Percentiles rank a stretch among this genome's conserved stretches.
Evolutionary conservation across 1,140 invertebrate species (phyloP).

Genomic region (Babylonia areolata): DNA sequence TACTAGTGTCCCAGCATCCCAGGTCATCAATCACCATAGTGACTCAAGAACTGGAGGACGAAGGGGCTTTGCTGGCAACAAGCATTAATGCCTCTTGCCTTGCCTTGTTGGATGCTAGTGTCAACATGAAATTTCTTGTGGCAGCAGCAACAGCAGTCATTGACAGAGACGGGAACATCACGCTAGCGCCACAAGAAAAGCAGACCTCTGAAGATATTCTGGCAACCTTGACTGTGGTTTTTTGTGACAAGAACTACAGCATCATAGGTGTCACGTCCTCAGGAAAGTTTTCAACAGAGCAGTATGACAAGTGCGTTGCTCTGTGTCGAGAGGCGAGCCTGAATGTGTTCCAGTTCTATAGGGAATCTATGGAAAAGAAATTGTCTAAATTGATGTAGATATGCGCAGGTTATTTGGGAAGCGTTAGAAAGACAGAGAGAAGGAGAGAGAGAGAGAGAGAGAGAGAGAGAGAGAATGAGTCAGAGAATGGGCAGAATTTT

Average conservation of each 20-base stretch:
- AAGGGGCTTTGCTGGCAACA: slow-evolving; percentile 88
- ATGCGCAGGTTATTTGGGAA: neutral
- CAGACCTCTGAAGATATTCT: slow-evolving; percentile 16
- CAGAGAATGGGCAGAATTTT: no score
- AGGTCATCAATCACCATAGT: slow-evolving; percentile 86
- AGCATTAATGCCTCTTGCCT: slow-evolving; percentile 88
- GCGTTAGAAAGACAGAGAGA: neutral
- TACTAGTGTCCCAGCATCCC: slow-evolving; percentile 85
- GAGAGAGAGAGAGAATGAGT: neutral
- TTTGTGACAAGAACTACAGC: slow-evolving; percentile 64
- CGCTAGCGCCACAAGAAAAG: slow-evolving; percentile 82
- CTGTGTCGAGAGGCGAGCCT: slow-evolving; percentile 57
- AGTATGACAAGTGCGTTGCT: slow-evolving; percentile 63
- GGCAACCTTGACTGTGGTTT: slow-evolving; percentile 68
- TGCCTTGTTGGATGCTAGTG: slow-evolving; percentile 86
- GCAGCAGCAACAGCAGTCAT: slow-evolving; percentile 85
- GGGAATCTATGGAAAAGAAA: slow-evolving; percentile 66
- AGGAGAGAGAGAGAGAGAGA: neutral
- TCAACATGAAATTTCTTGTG: slow-evolving; percentile 87
- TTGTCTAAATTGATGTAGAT: slow-evolving; percentile 51
- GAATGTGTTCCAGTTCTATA: slow-evolving; percentile 68
- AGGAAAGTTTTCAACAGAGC: slow-evolving; percentile 62
- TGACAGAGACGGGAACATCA: slow-evolving; percentile 80
- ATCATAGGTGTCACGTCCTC: slow-evolving; percentile 60
- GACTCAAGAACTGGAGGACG: slow-evolving; percentile 91